phyloP scores from a whole-genome alignment of 2,113 vertebrate genomes.

The Oryctolagus cuniculus region DNA sequence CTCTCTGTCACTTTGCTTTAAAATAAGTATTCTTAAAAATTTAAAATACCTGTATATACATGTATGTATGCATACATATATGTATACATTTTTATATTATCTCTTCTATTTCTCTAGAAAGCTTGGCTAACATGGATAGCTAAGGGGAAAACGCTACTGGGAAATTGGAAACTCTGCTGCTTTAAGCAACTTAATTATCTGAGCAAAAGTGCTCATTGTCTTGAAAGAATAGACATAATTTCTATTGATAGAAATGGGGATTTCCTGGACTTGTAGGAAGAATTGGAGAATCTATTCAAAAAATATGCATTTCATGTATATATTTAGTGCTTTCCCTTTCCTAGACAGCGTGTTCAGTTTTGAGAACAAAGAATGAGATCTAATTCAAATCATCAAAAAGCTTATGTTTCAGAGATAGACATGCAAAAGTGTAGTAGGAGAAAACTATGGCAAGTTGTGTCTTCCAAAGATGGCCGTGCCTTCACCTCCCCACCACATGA shows the following conservation, averaged over 20 bases:
- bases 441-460: not conserved
- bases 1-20: too few relatives aligned
- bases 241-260: constrained; percentile 53
- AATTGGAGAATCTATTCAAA: not conserved
- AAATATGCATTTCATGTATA: not conserved
- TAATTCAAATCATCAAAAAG: not conserved
- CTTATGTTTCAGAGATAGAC: not conserved
- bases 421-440: not conserved
- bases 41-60: too few relatives aligned
- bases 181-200: constrained; percentile 16
- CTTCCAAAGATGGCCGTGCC: not conserved
- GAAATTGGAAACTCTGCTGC: constrained; percentile 41
- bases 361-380: not conserved
- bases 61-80: not conserved
- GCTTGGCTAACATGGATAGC: not conserved
- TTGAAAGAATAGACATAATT: constrained; percentile 85
- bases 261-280: not conserved
- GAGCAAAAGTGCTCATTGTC: constrained; percentile 75
- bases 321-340: not conserved
- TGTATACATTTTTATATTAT: too few relatives aligned
- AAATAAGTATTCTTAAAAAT: too few relatives aligned
- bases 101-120: not conserved
- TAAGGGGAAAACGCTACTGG: not conserved
- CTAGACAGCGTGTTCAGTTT: not conserved
- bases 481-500: too few relatives aligned